Conservation (phyloP, 2,113 vertebrate species). For the Alligator sinensis region DNA sequence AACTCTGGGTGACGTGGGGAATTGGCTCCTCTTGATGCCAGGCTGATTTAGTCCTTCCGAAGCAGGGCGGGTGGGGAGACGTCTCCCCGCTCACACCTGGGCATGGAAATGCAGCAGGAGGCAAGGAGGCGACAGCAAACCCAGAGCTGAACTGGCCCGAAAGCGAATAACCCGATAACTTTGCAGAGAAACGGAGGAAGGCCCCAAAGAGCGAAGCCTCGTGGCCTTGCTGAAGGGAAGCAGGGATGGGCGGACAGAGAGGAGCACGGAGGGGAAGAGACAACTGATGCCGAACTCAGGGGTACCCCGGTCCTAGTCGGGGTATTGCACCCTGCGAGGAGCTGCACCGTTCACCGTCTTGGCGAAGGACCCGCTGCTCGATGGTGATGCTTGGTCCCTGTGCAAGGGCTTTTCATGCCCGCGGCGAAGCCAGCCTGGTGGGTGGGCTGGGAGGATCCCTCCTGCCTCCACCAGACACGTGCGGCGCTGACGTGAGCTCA, state of each 20-base stretch:
- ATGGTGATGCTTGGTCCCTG: no score
- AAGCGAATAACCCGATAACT: no score
- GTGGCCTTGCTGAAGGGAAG: fast-evolving
- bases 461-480: background rate
- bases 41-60: background rate
- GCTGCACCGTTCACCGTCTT: background rate
- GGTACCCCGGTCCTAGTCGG: background rate
- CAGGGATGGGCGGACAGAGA: background rate
- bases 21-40: background rate
- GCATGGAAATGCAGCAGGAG: background rate
- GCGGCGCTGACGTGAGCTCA: conserved; percentile 13
- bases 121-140: fast-evolving
- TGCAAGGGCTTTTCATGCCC: conserved; percentile 16
- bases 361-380: no score
- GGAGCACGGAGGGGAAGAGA: background rate
- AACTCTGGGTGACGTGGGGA: background rate
- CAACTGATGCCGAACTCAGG: no score
- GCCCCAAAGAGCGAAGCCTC: background rate
- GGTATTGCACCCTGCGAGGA: background rate
- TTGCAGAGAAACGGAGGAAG: background rate
- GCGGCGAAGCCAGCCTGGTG: conserved; percentile 49
- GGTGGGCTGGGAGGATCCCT: conserved; percentile 30
- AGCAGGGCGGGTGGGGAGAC: background rate
- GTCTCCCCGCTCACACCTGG: background rate
- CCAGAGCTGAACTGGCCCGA: background rate